A percentile compares a stretch with the other conserved stretches of the same genome.
Conservation (phyloP, 1,140 invertebrate species). For the Lycorma delicatula region DNA sequence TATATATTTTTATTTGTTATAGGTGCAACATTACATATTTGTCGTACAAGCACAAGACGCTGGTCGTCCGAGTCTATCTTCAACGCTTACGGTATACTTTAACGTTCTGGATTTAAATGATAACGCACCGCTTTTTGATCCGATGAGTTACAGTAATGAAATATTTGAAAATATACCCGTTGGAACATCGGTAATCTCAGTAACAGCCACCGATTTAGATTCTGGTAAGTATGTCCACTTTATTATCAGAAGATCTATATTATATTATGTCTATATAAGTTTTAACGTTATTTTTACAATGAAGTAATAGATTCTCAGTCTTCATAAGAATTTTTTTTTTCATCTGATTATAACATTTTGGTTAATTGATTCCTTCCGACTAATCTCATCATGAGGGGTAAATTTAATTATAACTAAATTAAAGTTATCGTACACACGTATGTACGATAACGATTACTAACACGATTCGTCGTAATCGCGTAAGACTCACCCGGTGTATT, state of each 20-base stretch:
- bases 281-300: no score
- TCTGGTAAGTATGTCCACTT: conserved; percentile 52
- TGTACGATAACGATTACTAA: no score
- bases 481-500: no score
- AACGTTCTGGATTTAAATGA: conserved; percentile 93
- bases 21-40: conserved; percentile 90
- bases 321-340: no score
- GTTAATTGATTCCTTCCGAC: no score
- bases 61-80: conserved; percentile 78
- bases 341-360: no score
- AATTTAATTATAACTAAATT: no score
- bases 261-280: no score
- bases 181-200: conserved; percentile 66
- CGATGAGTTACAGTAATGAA: conserved; percentile 79
- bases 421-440: no score
- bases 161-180: conserved; percentile 78
- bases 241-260: not conserved
- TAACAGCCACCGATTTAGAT: conserved; percentile 84
- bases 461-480: no score
- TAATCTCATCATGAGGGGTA: no score
- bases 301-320: no score
- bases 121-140: conserved; percentile 86
- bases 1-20: conserved; percentile 26
- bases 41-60: conserved; percentile 86
- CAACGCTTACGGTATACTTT: conserved; percentile 84